These are phyloP conservation scores for Illadopsis cleaveri DNA, from an alignment of 2,113 vertebrate species.

Conservation along the genomic window DNA sequence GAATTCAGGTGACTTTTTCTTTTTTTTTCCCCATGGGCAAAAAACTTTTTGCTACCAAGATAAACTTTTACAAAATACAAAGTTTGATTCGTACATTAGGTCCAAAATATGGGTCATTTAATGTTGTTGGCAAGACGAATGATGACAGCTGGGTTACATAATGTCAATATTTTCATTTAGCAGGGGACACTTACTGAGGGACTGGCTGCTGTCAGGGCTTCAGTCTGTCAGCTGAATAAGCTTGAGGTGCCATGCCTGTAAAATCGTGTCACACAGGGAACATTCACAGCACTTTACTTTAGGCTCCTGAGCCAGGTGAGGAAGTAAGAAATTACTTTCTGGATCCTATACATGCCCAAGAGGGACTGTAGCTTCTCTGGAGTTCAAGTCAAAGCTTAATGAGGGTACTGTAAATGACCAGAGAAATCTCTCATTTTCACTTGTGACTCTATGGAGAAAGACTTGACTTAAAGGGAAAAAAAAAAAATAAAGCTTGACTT, in stretches of 20 bases:
- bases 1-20: not conserved
- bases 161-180: not conserved
- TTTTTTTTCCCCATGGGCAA: not conserved
- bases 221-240: not conserved
- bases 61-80: not conserved
- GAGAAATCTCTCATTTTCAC: not conserved
- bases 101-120: not conserved
- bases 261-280: not conserved
- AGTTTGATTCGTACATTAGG: not conserved
- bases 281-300: not conserved
- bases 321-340: not conserved
- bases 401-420: not conserved
- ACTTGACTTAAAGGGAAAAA: not conserved
- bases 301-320: not conserved
- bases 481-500: not conserved
- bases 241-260: not conserved
- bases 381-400: not conserved
- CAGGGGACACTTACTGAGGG: not conserved
- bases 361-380: not conserved
- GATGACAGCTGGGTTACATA: not conserved
- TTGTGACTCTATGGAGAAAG: not conserved
- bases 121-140: not conserved
- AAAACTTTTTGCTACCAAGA: not conserved
- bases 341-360: not conserved
- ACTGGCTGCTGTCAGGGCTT: not conserved